A percentile compares a stretch with the other conserved stretches of the same genome.
Evolutionary conservation across 2,113 vertebrate species (phyloP).

Genomic region (Columbina picui): DNA sequence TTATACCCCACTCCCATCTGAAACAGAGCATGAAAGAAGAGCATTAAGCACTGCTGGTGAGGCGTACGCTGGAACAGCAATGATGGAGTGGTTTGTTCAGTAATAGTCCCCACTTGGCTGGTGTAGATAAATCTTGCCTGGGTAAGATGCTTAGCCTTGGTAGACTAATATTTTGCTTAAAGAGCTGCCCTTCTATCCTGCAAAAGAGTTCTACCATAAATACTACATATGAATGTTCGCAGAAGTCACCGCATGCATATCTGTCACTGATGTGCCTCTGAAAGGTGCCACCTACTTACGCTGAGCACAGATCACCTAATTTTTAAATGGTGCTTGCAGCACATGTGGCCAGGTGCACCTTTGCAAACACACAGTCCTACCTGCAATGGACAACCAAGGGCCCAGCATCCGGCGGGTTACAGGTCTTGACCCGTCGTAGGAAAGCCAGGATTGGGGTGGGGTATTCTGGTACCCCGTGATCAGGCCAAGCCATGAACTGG

Average conservation of each 20-base stretch:
- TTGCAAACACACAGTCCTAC: constrained; percentile 61
- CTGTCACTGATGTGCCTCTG: not conserved
- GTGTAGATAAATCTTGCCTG: constrained; percentile 61
- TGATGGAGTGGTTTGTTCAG: constrained; percentile 69
- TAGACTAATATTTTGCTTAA: constrained; percentile 13
- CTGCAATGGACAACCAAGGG: constrained; percentile 98
- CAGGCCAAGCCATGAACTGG: constrained; percentile 98
- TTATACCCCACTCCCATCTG: constrained; percentile 64
- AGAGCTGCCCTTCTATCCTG: not conserved
- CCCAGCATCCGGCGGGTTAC: constrained; percentile 90
- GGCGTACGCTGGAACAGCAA: constrained; percentile 41
- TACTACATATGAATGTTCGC: not conserved
- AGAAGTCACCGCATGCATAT: not conserved
- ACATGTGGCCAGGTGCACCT: not conserved
- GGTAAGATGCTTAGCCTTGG: constrained; percentile 38
- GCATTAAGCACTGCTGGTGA: constrained; percentile 63
- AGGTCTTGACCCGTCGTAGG: constrained; percentile 90
- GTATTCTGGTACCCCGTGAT: constrained; percentile 95
- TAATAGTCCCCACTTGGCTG: constrained; percentile 56
- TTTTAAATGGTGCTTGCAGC: not conserved
- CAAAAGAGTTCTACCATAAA: not conserved
- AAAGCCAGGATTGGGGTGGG: constrained; percentile 93
- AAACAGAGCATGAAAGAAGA: constrained; percentile 70
- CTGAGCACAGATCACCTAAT: not conserved
- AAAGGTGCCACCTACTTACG: not conserved